Base-by-base conservation (phyloP, 2,888 invertebrate genomes). In the Ophion ventricosus region DNA sequence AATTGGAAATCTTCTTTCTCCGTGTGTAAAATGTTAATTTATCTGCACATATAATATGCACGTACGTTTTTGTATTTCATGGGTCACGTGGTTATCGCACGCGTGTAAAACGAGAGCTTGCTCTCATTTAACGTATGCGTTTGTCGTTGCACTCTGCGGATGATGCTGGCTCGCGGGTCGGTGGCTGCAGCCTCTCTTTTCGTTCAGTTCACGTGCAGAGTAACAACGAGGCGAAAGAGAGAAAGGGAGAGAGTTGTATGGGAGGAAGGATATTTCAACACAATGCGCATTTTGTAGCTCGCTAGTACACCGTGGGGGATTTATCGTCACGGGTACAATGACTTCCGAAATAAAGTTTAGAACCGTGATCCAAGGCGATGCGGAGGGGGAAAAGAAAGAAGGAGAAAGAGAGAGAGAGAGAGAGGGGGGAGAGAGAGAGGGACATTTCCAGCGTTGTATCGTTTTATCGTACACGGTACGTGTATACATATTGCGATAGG, bases 261-360 rank as follows among this genome's bases (percentile, higher is more conserved):
- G 29, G 66, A 80, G 80, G 73, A 66, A 78, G 23, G 70, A 79
- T 49, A 66, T 26, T 73, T 66, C 40, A 63, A 73, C 61, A 84
- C 87, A 86, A 85, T 87, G 83, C 61, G 56, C 84, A 77, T 86
- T 84, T 84, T 83, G 87, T 85, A 73, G 83, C 79, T 74, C 80
- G 73, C 29, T 26, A 57, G 56, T 54, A 56, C 66, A 59, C 63
- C 70, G 35, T 79, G 40, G 70, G 70, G 80, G 86, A 87, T 87
- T 87, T 86, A 87, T 87, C 80, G 79, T 80, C 35, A 57, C 82
- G 49, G 77, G 61, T 74, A 85, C 86, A 87, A 87, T 86, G 81
- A 87, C 84, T 85, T 84, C 80, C 86, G 78, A 84, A 87, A 87
- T 85, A 81, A 87, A 84, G 80, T 87, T 80, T 83, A 70, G 74